Evolutionary conservation across 2,113 vertebrate genomes (phyloP).

Genomic region (Neopipo cinnamomea): DNA sequence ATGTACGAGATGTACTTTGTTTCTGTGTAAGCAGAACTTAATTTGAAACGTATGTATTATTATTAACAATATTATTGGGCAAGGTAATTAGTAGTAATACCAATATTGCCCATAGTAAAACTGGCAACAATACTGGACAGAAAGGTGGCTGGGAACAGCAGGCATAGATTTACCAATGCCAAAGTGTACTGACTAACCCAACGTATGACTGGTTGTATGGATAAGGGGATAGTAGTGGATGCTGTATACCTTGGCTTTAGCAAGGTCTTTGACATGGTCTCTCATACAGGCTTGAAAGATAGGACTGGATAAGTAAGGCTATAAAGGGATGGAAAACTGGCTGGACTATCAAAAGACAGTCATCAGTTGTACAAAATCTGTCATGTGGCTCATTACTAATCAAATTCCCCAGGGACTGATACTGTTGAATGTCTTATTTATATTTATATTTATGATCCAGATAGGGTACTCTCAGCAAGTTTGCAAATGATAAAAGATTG

Average conservation of each 20-base stretch:
- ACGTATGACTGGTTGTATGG: neutral
- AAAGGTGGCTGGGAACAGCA: neutral
- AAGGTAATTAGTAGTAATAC: neutral
- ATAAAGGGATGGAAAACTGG: neutral
- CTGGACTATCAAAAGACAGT: neutral
- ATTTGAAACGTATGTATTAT: neutral
- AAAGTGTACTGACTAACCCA: neutral
- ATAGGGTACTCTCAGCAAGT: neutral
- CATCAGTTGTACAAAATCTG: neutral
- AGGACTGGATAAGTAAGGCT: neutral
- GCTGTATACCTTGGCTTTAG: neutral
- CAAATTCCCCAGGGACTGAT: fast-evolving
- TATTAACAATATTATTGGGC: neutral
- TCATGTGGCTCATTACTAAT: neutral
- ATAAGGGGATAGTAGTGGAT: neutral
- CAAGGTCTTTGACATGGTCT: neutral
- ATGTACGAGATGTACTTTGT: neutral
- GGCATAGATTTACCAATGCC: neutral
- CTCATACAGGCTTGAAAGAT: neutral
- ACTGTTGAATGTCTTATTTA: neutral
- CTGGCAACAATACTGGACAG: neutral
- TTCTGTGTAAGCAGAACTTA: neutral
- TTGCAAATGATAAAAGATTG: neutral
- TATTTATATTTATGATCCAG: neutral
- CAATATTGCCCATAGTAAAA: neutral